Conservation (phyloP, 1,140 invertebrate species). For the Aricia agestis region DNA sequence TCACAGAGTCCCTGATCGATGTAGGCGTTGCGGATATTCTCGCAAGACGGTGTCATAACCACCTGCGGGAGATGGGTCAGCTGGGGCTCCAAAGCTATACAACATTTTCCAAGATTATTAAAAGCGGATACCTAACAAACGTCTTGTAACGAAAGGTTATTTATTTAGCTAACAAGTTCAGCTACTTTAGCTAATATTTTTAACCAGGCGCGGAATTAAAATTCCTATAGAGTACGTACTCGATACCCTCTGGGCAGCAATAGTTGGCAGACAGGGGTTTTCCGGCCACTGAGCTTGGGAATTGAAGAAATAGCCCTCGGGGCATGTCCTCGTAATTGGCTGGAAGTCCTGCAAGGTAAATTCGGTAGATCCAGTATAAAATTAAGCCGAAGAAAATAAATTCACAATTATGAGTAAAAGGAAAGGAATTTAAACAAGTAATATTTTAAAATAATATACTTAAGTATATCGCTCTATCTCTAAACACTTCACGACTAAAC, state of each 20-base stretch:
- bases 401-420: not conserved
- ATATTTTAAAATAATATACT: no score
- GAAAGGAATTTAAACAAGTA: no score
- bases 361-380: not conserved
- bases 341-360: conserved; percentile 36
- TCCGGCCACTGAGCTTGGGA: conserved; percentile 78
- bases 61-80: no score
- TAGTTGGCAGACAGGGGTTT: conserved; percentile 79
- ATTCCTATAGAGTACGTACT: not conserved
- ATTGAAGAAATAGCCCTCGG: conserved; percentile 89
- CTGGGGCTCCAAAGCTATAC: no score
- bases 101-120: no score
- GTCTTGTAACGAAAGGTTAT: no score
- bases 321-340: conserved; percentile 73
- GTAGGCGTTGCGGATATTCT: not conserved
- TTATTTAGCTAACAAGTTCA: no score
- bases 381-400: conserved; percentile 8
- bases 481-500: no score
- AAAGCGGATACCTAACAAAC: no score
- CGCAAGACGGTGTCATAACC: no score
- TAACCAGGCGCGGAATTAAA: not conserved
- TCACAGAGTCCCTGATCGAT: not conserved
- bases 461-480: no score
- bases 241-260: not conserved
- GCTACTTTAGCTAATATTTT: no score